Evolutionary conservation across 2,113 vertebrate species (phyloP), one percentile per base, ranked within the genome.

Genomic region (Balaeniceps rex): DNA sequence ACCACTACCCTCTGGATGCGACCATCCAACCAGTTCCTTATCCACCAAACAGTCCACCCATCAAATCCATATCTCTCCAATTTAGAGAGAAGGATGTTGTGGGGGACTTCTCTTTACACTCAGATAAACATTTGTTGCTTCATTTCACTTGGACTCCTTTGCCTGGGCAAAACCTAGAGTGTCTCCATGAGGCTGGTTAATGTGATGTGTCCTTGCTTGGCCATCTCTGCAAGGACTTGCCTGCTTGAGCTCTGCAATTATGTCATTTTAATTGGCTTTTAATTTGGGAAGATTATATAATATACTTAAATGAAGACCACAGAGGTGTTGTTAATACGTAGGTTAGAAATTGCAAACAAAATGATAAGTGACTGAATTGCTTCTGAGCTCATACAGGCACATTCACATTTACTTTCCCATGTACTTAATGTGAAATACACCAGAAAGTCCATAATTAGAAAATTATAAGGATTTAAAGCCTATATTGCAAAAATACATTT

Each of bases 201-300:
- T 33, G 49, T 8, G 57, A 68, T 38, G 22, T 83, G 75, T 92
- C 93, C 60, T 94, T 93, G 42, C 58, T 63, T 18, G 81, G 58
- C 54, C 88, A 78, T 60, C 55, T 47, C 85, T 65, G 18, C 70
- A 88, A 96, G 96, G 82, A 58, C 88, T 90, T 81, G 49, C 44
- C 75, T 88, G 58, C 24, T 46, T 77, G 82, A 92, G 68, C 51
- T 52, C 60, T 93, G 83, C 68, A 95, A 90, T 90, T 86, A 88
- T 14, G 58, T 64, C 47, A 51, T 60, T 78, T 95, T 95, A 96
- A 94, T 88, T 96, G 93, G 42, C 64, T 71, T 96, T 96, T 94
- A 88, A 90, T 95, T 90, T 68, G 60, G 51, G 46, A 68, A 87
- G 76, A 80, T 96, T 96, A 75, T 49, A 36, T 92, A 95, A 90